Percentiles rank a stretch among this genome's conserved stretches.
These are phyloP conservation scores for Pelagia noctiluca DNA, from an alignment of 30 jellyfish, hydroid and myxozoan species.

Conservation along the genomic window DNA sequence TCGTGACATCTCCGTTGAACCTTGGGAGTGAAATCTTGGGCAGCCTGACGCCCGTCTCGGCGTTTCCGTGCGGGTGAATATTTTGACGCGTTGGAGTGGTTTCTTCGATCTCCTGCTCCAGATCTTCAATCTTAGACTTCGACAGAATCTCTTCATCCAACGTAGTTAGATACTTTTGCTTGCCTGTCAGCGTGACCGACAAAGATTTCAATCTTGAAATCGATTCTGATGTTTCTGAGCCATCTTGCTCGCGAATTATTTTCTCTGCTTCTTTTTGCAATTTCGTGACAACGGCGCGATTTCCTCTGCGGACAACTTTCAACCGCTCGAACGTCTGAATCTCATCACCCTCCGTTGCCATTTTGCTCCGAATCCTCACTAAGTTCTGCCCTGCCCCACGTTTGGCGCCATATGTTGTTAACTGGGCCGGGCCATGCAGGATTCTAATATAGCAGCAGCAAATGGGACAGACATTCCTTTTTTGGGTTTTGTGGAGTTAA, in stretches of 20 bases:
- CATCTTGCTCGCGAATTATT: conserved; percentile 14
- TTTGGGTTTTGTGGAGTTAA: no score
- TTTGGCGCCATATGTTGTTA: no score
- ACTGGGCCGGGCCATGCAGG: no score
- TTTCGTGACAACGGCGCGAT: conserved; percentile 49
- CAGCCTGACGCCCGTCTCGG: no score
- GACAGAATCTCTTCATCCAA: conserved; percentile 49
- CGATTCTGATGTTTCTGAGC: background rate
- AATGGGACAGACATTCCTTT: no score
- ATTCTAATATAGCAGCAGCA: no score
- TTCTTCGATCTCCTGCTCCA: conserved; percentile 60
- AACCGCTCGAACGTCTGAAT: conserved; percentile 7
- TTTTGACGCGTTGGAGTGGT: no score
- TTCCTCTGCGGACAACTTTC: conserved; percentile 41
- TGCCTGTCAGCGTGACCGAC: background rate
- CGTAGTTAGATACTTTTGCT: conserved; percentile 5
- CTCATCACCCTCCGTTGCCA: background rate
- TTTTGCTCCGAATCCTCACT: background rate
- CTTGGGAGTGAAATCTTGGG: no score
- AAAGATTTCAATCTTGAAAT: conserved; percentile 33
- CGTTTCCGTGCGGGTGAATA: no score
- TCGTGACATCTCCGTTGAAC: no score
- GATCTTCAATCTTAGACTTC: conserved; percentile 21
- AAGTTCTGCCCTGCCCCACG: no score
- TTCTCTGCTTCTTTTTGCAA: conserved; percentile 25